Conservation (phyloP, 92 coral and sea anemone species). For the Parazoanthus swiftii region DNA sequence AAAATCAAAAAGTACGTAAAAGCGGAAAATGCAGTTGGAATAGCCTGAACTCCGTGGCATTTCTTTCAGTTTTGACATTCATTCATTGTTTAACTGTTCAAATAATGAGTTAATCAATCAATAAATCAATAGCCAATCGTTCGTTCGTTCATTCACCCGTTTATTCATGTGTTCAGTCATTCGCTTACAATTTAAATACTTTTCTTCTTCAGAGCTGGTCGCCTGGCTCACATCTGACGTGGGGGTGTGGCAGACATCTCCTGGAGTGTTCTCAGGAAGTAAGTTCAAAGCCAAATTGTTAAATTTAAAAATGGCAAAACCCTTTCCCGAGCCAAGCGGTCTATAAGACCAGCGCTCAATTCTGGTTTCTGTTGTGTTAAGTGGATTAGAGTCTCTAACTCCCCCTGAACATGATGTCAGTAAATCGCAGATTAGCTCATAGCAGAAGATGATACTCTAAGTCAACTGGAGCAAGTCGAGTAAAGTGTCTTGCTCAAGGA, state of each 20-base stretch:
- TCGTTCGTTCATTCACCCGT: neutral
- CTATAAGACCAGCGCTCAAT: neutral
- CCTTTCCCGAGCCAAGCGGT: neutral
- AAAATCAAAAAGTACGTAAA: too few species aligned
- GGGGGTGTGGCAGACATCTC: slow-evolving; percentile 95
- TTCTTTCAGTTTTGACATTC: neutral
- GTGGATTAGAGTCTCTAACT: too few species aligned
- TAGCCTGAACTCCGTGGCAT: neutral
- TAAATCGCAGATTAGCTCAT: neutral
- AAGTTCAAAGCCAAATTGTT: neutral
- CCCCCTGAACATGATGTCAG: too few species aligned
- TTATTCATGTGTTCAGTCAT: neutral
- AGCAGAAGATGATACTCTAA: neutral
- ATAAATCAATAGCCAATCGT: neutral
- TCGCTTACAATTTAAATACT: neutral
- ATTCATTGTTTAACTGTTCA: neutral
- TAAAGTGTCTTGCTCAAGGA: neutral
- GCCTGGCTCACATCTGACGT: slow-evolving; percentile 79
- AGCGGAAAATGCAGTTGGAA: neutral
- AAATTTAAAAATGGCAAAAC: too few species aligned
- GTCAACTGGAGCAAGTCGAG: neutral
- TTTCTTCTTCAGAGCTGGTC: slow-evolving; percentile 75
- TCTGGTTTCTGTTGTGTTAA: neutral
- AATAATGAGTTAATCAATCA: neutral
- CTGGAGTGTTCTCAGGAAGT: slow-evolving; percentile 84